phyloP scores from a whole-genome alignment of 2,797 vertebrate species.

The Chromis chromis region DNA sequence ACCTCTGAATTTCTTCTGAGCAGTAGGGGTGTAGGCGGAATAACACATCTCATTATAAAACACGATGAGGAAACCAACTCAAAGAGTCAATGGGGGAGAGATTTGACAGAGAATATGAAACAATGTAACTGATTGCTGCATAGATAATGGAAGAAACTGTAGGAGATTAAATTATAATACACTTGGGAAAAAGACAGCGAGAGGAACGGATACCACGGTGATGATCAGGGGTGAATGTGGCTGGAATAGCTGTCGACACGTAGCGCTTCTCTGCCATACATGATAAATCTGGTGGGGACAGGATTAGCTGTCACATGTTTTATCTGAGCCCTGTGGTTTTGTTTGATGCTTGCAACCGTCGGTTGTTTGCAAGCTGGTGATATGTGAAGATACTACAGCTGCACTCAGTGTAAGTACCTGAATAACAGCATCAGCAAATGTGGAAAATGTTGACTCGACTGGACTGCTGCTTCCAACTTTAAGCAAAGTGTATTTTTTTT shows the following conservation, averaged over 20 bases:
- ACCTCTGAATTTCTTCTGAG: constrained; percentile 70
- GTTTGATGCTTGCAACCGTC: constrained; percentile 1
- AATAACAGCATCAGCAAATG: constrained; percentile 14
- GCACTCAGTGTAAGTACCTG: not conserved
- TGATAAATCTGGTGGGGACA: not conserved
- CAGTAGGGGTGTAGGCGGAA: constrained; percentile 25
- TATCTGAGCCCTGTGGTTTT: constrained; percentile 6
- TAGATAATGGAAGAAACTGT: constrained; percentile 53
- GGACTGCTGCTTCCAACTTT: constrained; percentile 4
- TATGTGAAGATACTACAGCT: constrained; percentile 20
- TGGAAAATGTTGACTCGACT: constrained; percentile 25
- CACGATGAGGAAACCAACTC: constrained; percentile 20
- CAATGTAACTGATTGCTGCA: constrained; percentile 39
- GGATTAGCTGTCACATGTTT: constrained; percentile 10
- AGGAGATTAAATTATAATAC: constrained; percentile 50
- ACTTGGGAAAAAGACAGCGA: not conserved
- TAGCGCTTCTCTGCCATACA: constrained; percentile 2
- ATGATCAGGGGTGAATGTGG: constrained; percentile 29
- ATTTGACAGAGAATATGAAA: constrained; percentile 30
- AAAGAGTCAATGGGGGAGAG: constrained; percentile 47
- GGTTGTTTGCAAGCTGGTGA: constrained; percentile 11
- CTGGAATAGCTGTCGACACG: constrained; percentile 1
- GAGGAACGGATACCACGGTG: constrained; percentile 26
- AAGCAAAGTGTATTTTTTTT: not conserved
- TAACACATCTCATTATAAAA: constrained; percentile 46